A percentile compares a stretch with the other conserved stretches of the same genome.
These are phyloP conservation scores for Dascillus cervinus DNA, from an alignment of 2,888 invertebrate genomes.

Conservation along the genomic window DNA sequence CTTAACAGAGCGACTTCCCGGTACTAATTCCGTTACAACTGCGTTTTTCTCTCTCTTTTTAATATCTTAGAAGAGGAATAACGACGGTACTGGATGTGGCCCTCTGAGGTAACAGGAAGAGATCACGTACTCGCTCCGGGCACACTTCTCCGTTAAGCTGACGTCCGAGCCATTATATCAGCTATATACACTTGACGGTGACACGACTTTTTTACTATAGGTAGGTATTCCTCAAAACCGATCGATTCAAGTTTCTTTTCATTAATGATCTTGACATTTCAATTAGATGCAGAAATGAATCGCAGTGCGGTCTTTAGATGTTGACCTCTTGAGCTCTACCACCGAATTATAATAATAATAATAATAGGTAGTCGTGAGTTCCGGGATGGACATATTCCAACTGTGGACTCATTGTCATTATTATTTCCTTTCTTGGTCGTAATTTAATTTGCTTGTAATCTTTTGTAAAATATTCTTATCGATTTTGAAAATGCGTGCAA, in stretches of 20 bases:
- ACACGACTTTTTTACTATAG: too few relatives aligned
- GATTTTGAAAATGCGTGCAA: too few relatives aligned
- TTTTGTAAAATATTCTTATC: too few relatives aligned
- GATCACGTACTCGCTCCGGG: slow-evolving; percentile 21
- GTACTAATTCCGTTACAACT: slow-evolving; percentile 20
- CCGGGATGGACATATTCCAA: slow-evolving; percentile 16
- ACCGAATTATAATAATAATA: slow-evolving; percentile 18
- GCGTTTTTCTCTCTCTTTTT: slow-evolving; percentile 12
- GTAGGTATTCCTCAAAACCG: too few relatives aligned
- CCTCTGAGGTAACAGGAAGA: slow-evolving; percentile 25
- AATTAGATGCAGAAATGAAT: too few relatives aligned
- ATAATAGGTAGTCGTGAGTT: slow-evolving; percentile 19
- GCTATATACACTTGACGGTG: too few relatives aligned
- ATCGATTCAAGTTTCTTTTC: too few relatives aligned
- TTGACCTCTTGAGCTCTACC: slow-evolving; percentile 19
- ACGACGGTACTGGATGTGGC: slow-evolving; percentile 18
- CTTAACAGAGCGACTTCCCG: slow-evolving; percentile 16
- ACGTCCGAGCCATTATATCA: slow-evolving; percentile 22
- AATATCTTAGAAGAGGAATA: slow-evolving; percentile 14
- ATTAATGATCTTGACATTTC: too few relatives aligned
- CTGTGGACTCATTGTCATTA: slow-evolving; percentile 12
- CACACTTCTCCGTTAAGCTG: slow-evolving; percentile 24
- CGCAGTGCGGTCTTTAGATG: too few relatives aligned
- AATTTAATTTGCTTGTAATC: too few relatives aligned
- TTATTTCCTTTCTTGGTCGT: slow-evolving; percentile 22